These are phyloP conservation scores for Phalera bucephala DNA, from an alignment of 2,888 invertebrate species.

Conservation along the genomic window DNA sequence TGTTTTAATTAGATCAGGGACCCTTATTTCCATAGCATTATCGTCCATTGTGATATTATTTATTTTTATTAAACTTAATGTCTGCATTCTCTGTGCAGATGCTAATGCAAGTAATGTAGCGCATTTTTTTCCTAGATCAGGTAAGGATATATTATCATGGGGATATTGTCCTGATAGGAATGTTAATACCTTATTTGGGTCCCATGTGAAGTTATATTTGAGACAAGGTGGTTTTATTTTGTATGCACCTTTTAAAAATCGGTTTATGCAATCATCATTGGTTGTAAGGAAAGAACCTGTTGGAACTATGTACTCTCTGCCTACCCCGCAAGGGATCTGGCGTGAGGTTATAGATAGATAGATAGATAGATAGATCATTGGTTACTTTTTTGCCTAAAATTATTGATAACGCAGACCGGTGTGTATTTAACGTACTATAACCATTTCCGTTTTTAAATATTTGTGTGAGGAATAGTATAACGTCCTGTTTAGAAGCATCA, in stretches of 20 bases:
- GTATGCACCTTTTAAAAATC: background rate
- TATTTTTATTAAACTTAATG: slow-evolving; percentile 20
- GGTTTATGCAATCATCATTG: background rate
- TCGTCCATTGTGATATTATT: slow-evolving; percentile 11
- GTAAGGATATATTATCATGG: slow-evolving; percentile 3
- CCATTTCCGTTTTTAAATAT: slow-evolving; percentile 4
- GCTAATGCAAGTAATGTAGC: slow-evolving; percentile 8
- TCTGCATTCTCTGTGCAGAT: slow-evolving; percentile 24
- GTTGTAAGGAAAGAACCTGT: no score
- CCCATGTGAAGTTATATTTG: background rate
- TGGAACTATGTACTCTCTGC: no score
- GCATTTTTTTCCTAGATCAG: slow-evolving; percentile 7
- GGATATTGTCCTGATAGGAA: slow-evolving; percentile 5
- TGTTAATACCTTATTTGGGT: slow-evolving; percentile 7
- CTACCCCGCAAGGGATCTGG: no score
- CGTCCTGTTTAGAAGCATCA: background rate
- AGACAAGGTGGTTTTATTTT: background rate
- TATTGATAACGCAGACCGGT: slow-evolving; percentile 10
- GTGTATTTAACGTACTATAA: slow-evolving; percentile 7
- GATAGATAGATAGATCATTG: no score
- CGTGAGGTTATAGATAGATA: no score
- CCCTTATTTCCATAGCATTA: slow-evolving; percentile 8
- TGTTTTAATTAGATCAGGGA: slow-evolving; percentile 21
- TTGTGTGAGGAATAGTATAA: slow-evolving; percentile 3
- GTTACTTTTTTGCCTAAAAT: slow-evolving; percentile 4